Percentiles rank a stretch among this genome's conserved stretches.
Evolutionary conservation across 2,888 invertebrate genomes (phyloP).

Genomic region (Pyrrhia umbra): DNA sequence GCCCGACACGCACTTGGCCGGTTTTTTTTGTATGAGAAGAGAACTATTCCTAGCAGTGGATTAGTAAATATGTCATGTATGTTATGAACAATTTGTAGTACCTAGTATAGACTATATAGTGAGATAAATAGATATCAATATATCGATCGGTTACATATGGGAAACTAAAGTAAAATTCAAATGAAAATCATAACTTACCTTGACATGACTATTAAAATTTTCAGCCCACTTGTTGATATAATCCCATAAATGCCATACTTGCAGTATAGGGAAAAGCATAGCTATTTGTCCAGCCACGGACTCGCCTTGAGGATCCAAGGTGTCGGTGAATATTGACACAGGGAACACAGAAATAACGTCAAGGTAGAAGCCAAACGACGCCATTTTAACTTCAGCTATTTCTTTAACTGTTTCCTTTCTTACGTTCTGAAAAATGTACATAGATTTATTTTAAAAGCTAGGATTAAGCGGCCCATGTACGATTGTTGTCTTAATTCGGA

Average conservation of each 20-base stretch:
- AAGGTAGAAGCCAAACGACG: constrained; percentile 82
- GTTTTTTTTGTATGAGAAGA: no score
- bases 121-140: no score
- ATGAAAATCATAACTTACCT: no score
- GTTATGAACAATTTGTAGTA: no score
- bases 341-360: constrained; percentile 86
- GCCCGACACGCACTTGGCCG: no score
- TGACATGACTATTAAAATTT: constrained; percentile 76
- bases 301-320: constrained; percentile 75
- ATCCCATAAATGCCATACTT: constrained; percentile 86
- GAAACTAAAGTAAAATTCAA: no score
- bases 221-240: constrained; percentile 79
- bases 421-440: constrained; percentile 72
- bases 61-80: no score
- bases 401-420: constrained; percentile 81
- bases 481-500: no score
- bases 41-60: no score
- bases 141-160: no score
- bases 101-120: no score
- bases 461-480: no score
- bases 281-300: constrained; percentile 76
- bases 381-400: constrained; percentile 85
- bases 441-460: neutral
- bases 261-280: constrained; percentile 77
- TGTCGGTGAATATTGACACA: constrained; percentile 80